Percentiles rank a stretch among this genome's conserved stretches.
Evolutionary conservation across 2,113 vertebrate species (phyloP).

Genomic region (Anas platyrhynchos): DNA sequence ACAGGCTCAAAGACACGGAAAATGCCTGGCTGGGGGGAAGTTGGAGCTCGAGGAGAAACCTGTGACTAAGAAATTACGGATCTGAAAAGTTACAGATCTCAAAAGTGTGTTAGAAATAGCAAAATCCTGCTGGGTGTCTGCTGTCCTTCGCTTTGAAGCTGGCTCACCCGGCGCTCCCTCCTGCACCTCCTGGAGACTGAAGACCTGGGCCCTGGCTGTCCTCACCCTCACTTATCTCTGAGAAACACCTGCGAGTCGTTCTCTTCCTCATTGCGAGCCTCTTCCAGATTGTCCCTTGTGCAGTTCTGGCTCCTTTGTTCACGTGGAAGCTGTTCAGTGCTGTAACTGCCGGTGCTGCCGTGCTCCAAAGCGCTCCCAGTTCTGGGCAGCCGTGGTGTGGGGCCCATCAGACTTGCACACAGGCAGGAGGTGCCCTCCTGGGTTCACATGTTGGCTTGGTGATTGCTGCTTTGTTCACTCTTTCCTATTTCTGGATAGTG

Average conservation of each 20-base stretch:
- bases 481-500: neutral
- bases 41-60: neutral
- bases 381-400: neutral
- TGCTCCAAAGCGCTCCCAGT: slow-evolving; percentile 10
- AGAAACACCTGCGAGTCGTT: neutral
- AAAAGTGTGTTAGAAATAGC: neutral
- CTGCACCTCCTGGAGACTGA: neutral
- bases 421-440: neutral
- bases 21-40: neutral
- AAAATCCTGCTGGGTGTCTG: neutral
- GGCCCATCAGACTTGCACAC: neutral
- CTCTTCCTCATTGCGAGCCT: fast-evolving
- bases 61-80: neutral
- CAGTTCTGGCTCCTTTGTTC: neutral
- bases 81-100: neutral
- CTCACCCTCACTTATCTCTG: neutral
- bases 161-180: neutral
- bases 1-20: neutral
- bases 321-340: neutral
- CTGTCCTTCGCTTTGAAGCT: neutral
- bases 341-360: neutral
- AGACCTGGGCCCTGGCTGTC: neutral
- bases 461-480: neutral
- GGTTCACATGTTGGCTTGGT: neutral
- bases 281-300: neutral